A percentile compares a stretch with the other conserved stretches of the same genome.
phyloP scores from a whole-genome alignment of 2,797 vertebrate genomes.

The Rhinella marina region DNA sequence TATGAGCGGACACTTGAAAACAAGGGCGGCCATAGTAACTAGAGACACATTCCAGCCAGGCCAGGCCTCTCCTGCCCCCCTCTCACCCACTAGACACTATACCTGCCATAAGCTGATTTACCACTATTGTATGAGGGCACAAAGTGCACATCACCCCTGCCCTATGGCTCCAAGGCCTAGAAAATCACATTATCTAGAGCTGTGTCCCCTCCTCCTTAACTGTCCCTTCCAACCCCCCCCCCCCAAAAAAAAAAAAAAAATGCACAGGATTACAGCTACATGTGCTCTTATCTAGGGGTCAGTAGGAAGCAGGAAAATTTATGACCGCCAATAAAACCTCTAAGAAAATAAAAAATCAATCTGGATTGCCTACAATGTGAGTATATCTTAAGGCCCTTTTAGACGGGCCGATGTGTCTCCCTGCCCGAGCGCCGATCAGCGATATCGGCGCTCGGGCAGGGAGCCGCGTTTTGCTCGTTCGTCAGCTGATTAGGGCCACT shows the following conservation, averaged over 20 bases:
- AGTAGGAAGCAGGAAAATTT: background rate
- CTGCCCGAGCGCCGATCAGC: too few relatives aligned
- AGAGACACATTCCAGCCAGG: background rate
- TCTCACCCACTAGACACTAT: conserved; percentile 8
- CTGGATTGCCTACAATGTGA: background rate
- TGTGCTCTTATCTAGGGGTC: conserved; percentile 24
- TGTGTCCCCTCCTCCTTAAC: background rate
- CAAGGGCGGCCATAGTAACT: background rate
- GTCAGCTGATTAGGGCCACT: too few relatives aligned
- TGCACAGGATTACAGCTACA: background rate
- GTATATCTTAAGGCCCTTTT: too few relatives aligned
- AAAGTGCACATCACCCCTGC: conserved; percentile 31
- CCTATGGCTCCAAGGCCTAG: conserved; percentile 2
- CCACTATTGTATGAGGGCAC: accelerated
- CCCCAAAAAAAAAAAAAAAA: too few relatives aligned
- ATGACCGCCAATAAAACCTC: background rate
- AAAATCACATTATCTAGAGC: conserved; percentile 38
- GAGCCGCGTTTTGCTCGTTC: too few relatives aligned
- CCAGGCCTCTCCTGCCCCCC: background rate
- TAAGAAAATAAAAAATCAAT: background rate
- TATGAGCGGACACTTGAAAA: background rate
- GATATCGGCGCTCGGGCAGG: too few relatives aligned
- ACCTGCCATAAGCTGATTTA: conserved; percentile 18
- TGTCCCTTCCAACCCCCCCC: too few relatives aligned
- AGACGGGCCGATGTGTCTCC: too few relatives aligned